A percentile compares a stretch with the other conserved stretches of the same genome.
These are phyloP conservation scores for Lethenteron camtschaticum DNA, from an alignment of 2,113 vertebrate species.

Conservation along the genomic window DNA sequence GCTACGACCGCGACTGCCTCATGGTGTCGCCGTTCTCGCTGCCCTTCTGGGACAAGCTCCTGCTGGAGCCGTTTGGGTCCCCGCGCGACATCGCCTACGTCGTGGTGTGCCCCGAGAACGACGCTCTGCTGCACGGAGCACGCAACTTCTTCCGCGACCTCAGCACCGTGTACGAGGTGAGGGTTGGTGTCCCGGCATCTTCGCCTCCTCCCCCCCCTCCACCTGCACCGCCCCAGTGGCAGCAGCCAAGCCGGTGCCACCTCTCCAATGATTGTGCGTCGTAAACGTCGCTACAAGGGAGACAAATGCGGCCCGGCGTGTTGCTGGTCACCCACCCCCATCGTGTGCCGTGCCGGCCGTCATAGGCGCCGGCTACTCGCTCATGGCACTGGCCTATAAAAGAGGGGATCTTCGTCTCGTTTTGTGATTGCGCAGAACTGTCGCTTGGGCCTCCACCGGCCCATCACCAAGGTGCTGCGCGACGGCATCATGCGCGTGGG, in stretches of 20 bases:
- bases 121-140: conserved; percentile 62
- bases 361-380: no score
- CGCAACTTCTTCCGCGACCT: conserved; percentile 84
- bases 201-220: neutral
- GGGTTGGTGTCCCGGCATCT: conserved; percentile 13
- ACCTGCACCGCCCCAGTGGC: neutral
- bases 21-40: conserved; percentile 74
- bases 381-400: no score
- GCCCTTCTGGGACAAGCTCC: conserved; percentile 89
- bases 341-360: no score
- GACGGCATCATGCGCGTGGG: conserved; percentile 69
- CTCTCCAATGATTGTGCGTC: neutral
- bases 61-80: conserved; percentile 73
- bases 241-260: neutral
- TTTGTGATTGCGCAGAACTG: conserved; percentile 37
- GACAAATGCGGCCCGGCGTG: no score
- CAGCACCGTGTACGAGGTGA: conserved; percentile 82
- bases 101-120: conserved; percentile 80
- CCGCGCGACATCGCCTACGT: conserved; percentile 77
- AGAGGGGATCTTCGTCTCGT: neutral
- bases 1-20: conserved; percentile 87
- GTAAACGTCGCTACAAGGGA: neutral
- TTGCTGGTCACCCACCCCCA: no score
- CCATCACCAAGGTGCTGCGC: conserved; percentile 66
- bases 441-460: conserved; percentile 76